Evolutionary conservation across 2,797 vertebrate species (phyloP).

Genomic region (Rallus crepitans): DNA sequence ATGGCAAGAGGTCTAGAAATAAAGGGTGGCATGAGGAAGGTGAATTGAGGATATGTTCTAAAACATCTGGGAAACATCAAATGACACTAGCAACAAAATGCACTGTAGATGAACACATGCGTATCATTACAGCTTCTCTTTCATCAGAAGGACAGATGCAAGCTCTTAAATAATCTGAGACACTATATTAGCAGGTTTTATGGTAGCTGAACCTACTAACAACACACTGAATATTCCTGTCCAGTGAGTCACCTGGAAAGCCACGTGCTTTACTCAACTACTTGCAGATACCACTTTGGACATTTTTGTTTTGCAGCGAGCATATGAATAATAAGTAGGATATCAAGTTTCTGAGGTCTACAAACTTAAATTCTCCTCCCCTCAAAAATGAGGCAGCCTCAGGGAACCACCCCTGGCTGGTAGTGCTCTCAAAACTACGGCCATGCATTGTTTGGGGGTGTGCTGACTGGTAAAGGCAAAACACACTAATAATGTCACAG

Average conservation of each 20-base stretch:
- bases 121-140: not conserved
- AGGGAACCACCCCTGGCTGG: not conserved
- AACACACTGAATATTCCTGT: not conserved
- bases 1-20: not conserved
- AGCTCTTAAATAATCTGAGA: not conserved
- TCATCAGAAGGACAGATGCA: not conserved
- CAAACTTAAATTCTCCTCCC: not conserved
- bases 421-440: not conserved
- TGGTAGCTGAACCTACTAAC: not conserved
- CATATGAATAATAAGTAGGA: not conserved
- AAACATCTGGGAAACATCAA: constrained; percentile 20
- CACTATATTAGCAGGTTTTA: not conserved
- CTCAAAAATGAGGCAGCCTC: not conserved
- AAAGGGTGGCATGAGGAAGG: not conserved
- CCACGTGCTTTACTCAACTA: not conserved
- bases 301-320: not conserved
- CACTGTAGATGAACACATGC: not conserved
- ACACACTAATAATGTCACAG: not conserved
- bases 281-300: not conserved
- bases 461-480: not conserved
- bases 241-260: not conserved
- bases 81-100: not conserved
- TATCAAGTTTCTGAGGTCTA: not conserved
- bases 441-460: rapidly evolving
- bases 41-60: not conserved